Conservation (phyloP, 2,113 vertebrate species). For the Chaetura pelagica region DNA sequence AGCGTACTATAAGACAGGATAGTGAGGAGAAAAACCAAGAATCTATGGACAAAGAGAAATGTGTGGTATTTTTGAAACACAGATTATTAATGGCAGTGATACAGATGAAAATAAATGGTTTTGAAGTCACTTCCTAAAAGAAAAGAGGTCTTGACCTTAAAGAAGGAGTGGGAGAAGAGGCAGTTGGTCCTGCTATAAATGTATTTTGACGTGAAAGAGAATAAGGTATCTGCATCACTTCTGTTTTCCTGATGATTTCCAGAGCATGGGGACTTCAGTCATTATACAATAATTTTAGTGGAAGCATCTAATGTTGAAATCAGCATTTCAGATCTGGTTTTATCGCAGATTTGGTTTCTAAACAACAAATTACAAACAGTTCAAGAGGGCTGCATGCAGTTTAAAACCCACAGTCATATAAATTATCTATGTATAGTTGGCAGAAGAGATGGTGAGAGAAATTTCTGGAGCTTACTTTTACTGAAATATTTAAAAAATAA, state of each 20-base stretch:
- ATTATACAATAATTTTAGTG: background rate
- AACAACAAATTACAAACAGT: background rate
- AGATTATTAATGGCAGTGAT: background rate
- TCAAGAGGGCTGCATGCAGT: background rate
- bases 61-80: background rate
- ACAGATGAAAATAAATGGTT: background rate
- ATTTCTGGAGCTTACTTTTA: constrained; percentile 37
- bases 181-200: background rate
- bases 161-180: background rate
- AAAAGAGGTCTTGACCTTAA: background rate
- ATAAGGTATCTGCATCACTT: background rate
- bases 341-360: background rate
- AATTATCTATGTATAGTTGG: background rate
- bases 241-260: background rate
- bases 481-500: background rate
- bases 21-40: background rate
- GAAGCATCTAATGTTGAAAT: background rate
- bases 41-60: background rate
- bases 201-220: background rate
- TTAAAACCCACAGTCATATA: background rate
- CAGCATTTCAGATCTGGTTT: background rate
- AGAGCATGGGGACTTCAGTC: background rate
- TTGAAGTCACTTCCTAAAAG: background rate
- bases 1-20: background rate
- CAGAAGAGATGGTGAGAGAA: background rate